These are phyloP conservation scores for Leuctra nigra DNA, from an alignment of 2,888 invertebrate species.

Conservation along the genomic window DNA sequence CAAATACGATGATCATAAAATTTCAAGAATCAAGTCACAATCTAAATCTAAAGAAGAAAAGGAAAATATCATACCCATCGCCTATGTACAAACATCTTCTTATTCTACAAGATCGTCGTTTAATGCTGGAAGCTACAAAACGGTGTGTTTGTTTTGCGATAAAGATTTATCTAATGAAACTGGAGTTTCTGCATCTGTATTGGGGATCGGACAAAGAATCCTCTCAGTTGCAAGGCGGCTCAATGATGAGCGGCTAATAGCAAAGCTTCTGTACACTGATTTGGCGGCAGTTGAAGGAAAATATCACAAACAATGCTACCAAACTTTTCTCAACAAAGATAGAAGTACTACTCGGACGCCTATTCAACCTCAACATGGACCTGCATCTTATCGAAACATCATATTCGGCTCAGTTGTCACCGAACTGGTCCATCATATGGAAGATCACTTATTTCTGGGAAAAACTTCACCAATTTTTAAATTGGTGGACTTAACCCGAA, in stretches of 20 bases:
- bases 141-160: not conserved
- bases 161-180: not conserved
- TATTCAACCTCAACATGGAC: not conserved
- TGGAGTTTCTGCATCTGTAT: not conserved
- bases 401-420: not conserved
- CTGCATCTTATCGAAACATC: not conserved
- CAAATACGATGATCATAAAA: too few relatives aligned
- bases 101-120: not conserved
- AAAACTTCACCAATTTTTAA: not conserved
- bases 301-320: not conserved
- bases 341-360: not conserved
- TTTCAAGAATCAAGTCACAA: too few relatives aligned
- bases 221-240: not conserved
- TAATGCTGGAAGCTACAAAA: not conserved
- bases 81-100: too few relatives aligned
- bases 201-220: not conserved
- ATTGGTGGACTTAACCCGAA: not conserved
- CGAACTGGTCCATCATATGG: conserved; percentile 1
- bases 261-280: conserved; percentile 1
- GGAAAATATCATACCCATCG: too few relatives aligned
- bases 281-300: not conserved
- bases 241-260: not conserved
- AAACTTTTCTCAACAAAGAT: not conserved
- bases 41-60: too few relatives aligned
- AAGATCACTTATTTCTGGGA: not conserved